Conservation (phyloP, 1,140 invertebrate genomes). For the Drosophila neocordata region DNA sequence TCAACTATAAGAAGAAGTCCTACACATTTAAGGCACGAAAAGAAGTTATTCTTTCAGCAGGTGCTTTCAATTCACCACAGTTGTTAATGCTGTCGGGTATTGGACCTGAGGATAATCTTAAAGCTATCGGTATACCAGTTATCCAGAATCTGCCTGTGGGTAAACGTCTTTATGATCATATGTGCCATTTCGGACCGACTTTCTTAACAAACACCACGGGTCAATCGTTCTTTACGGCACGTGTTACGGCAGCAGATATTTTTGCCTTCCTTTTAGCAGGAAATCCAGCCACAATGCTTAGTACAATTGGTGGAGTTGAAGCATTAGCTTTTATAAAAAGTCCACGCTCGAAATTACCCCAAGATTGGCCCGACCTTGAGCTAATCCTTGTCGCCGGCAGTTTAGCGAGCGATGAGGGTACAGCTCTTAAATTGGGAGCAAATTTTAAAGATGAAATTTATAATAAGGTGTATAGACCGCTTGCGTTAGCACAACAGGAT, state of each 20-base stretch:
- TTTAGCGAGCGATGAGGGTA: slow-evolving; percentile 86
- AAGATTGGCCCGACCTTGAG: slow-evolving; percentile 86
- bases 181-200: slow-evolving; percentile 86
- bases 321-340: slow-evolving; percentile 87
- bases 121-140: slow-evolving; percentile 87
- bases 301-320: slow-evolving; percentile 85
- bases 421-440: slow-evolving; percentile 84
- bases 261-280: slow-evolving; percentile 83
- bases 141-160: slow-evolving; percentile 88
- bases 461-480: slow-evolving; percentile 84
- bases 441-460: slow-evolving; percentile 85
- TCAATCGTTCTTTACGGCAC: slow-evolving; percentile 47
- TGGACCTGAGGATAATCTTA: slow-evolving; percentile 87
- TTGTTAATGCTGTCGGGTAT: slow-evolving; percentile 92
- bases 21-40: slow-evolving; percentile 85
- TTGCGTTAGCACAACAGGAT: slow-evolving; percentile 84
- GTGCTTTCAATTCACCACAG: slow-evolving; percentile 91
- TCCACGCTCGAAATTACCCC: slow-evolving; percentile 84
- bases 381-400: slow-evolving; percentile 84
- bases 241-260: slow-evolving; percentile 82
- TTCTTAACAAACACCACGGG: slow-evolving; percentile 85
- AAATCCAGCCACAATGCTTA: slow-evolving; percentile 82
- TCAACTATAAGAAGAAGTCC: slow-evolving; percentile 83
- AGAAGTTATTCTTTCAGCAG: slow-evolving; percentile 89
- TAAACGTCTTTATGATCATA: slow-evolving; percentile 89